Percentiles rank a stretch among this genome's conserved stretches.
These are phyloP conservation scores for Oreocharis arfaki DNA, from an alignment of 2,113 vertebrate genomes.

Conservation along the genomic window DNA sequence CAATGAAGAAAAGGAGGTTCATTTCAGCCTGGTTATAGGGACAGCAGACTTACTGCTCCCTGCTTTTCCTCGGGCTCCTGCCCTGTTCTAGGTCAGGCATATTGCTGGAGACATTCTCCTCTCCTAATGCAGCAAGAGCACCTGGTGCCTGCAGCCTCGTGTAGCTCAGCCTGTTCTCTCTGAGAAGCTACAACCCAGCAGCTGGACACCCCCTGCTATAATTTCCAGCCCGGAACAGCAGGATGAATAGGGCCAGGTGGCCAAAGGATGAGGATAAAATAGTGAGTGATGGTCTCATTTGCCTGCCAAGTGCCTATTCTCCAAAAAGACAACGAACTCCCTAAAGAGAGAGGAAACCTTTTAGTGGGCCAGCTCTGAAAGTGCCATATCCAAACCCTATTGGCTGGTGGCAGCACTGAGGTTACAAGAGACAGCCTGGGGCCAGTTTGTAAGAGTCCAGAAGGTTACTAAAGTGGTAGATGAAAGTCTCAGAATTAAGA, in stretches of 20 bases:
- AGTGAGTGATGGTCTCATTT: background rate
- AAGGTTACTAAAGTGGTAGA: background rate
- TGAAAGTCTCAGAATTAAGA: background rate
- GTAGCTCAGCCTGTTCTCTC: background rate
- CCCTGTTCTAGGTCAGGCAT: background rate
- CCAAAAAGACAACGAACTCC: background rate
- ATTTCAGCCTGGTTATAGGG: background rate
- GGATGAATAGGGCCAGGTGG: background rate
- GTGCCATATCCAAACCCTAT: background rate
- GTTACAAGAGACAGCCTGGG: background rate
- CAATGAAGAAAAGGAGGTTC: background rate
- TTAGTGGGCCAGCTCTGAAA: background rate
- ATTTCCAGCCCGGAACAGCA: background rate
- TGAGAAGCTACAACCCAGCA: background rate
- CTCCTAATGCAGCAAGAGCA: background rate
- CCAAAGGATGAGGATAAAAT: background rate
- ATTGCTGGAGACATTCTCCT: background rate
- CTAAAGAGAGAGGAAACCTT: background rate
- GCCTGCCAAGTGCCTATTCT: background rate
- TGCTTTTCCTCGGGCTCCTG: background rate
- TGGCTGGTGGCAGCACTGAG: background rate
- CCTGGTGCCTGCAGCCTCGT: background rate
- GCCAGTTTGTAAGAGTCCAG: background rate
- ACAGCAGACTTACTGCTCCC: background rate
- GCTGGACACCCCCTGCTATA: background rate